Base-by-base conservation (phyloP, 1,140 invertebrate genomes). In the Gonioctena quinquepunctata region DNA sequence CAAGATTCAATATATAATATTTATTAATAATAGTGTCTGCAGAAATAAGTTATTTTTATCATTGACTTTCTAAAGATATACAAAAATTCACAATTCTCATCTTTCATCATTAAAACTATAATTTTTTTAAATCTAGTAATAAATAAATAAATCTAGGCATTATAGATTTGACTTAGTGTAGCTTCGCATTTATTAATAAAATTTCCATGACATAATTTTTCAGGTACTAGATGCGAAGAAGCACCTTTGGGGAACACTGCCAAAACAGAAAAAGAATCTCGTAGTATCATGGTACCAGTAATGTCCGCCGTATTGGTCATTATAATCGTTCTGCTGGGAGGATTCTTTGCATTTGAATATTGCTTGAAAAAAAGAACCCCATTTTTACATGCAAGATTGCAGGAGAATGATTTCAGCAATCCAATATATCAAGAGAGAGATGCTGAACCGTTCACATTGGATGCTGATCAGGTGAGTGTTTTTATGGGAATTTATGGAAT, bases 371-470 rank as follows among this genome's bases (percentile, higher is more conserved):
- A 91, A 87, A 75, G 88, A 87, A 22, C 86, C 74, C 86, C 90
- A 26, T 95, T 95, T 81, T 89, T 89, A 71, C 93, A 95, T 84
- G 89, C 91, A 26, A 85, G 93, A 13, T 90, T 95, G 78, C 87
- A 91, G 65, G 92, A 94, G 78, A 92, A 91, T 82, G 88, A 94
- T 77, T 81, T 82, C 54, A 93, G 93, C 78, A 95, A 95, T 85
- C 93, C 94, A 8, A 94, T 95, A 86, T 95, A 94, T 83, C 86
- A 92, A 66, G 88, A 88, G 62, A 87, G 87, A 48, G 90, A 90
- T 77, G 85, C 87, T 42, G 90, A 89, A 26, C 87, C 87, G 22
- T 81, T 90, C 76, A 85, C 85, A 33, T 82, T 88, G 68, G 87
- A 88, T 67, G 82, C 88, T 42, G 88, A 90, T 78, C 88, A 89